Conservation (phyloP, 1,140 invertebrate species). For the Ganaspis sp. region DNA sequence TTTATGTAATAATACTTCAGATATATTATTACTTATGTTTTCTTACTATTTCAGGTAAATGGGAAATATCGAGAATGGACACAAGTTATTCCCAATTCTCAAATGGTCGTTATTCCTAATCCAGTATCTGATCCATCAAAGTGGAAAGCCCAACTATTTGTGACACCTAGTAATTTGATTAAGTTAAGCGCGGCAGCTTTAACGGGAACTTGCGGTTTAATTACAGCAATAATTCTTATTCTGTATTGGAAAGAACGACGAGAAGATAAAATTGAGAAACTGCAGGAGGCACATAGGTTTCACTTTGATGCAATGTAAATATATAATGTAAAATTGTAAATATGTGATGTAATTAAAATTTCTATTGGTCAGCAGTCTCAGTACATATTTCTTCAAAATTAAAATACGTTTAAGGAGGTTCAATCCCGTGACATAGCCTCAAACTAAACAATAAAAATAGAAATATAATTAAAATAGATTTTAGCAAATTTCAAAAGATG, state of each 20-base stretch:
- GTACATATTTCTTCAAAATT: too few species aligned
- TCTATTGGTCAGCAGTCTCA: too few species aligned
- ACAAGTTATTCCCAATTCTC: constrained; percentile 98
- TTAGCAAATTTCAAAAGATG: too few species aligned
- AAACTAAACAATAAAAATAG: too few species aligned
- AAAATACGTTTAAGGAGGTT: too few species aligned
- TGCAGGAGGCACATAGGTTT: constrained; percentile 91
- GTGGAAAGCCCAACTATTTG: constrained; percentile 96
- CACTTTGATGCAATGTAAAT: constrained; percentile 87
- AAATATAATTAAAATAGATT: too few species aligned
- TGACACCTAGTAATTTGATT: constrained; percentile 96
- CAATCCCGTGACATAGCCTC: too few species aligned
- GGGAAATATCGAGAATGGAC: constrained; percentile 84
- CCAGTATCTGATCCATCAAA: constrained; percentile 85
- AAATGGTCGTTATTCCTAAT: constrained; percentile 96
- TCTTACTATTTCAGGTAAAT: constrained; percentile 60
- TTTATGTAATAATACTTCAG: too few species aligned
- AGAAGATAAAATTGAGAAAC: constrained; percentile 92
- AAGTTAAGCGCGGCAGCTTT: constrained; percentile 93
- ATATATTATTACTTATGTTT: not conserved
- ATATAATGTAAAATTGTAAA: constrained; percentile 2
- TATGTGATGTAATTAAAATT: constrained; percentile 41
- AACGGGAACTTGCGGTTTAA: constrained; percentile 90
- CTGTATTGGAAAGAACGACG: constrained; percentile 95
- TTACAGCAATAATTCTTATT: constrained; percentile 89